A percentile compares a stretch with the other conserved stretches of the same genome.
These are phyloP conservation scores for Oikopleura albicans DNA, from an alignment of 23 tunicate species.

Conservation along the genomic window DNA sequence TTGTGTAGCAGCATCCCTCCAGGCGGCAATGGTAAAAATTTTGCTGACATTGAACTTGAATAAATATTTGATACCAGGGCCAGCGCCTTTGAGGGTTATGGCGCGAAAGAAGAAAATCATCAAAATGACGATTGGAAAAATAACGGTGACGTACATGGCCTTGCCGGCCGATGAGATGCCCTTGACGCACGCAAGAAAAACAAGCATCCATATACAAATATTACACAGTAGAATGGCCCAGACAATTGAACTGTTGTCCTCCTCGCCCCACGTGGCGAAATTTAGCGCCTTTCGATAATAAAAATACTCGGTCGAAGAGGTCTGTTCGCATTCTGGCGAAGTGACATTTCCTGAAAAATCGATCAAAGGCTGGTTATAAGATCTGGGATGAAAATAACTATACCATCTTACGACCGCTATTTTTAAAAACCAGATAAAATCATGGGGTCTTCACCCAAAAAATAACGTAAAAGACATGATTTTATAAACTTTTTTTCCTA, in stretches of 20 bases:
- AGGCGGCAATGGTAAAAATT: constrained; percentile 18
- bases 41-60: constrained; percentile 17
- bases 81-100: constrained; percentile 64
- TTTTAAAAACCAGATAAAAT: no score
- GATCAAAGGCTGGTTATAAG: no score
- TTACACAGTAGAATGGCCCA: constrained; percentile 51
- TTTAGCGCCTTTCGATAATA: constrained; percentile 67
- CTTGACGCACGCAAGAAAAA: constrained; percentile 66
- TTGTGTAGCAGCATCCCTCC: constrained; percentile 96
- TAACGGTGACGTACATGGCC: constrained; percentile 53
- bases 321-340: constrained; percentile 38
- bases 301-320: constrained; percentile 60
- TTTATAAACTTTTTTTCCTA: no score
- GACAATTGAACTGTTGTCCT: constrained; percentile 30
- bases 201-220: constrained; percentile 49
- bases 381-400: no score
- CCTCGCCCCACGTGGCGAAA: constrained; percentile 34
- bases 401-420: no score
- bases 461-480: no score
- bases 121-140: constrained; percentile 67
- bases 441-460: no score
- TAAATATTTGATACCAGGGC: constrained; percentile 50
- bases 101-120: constrained; percentile 74
- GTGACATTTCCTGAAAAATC: no score
- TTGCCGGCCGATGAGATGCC: constrained; percentile 17